phyloP scores from a whole-genome alignment of 2,113 vertebrate genomes.

The Tragelaphus buxtoni region DNA sequence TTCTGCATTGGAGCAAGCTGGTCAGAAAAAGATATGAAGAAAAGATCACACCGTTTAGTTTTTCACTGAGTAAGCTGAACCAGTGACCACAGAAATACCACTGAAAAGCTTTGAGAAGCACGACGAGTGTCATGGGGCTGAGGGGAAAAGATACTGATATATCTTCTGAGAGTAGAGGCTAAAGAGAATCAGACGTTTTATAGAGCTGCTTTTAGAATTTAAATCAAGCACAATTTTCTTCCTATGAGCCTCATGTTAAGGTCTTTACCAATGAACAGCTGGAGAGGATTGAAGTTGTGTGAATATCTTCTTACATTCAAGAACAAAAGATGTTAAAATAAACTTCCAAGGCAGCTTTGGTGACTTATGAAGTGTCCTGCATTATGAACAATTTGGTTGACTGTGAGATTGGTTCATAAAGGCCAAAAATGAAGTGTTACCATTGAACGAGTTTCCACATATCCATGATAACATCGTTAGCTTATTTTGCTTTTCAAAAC shows the following conservation, averaged over 20 bases:
- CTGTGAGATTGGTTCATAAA: neutral
- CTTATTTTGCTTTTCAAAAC: constrained; percentile 7
- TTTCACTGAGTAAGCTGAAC: neutral
- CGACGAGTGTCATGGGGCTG: neutral
- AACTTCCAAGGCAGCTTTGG: constrained; percentile 26
- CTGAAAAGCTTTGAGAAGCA: neutral
- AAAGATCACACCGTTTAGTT: neutral
- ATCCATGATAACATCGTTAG: constrained; percentile 23
- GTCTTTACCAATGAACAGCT: constrained; percentile 43
- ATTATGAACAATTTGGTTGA: neutral
- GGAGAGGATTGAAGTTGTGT: constrained; percentile 41
- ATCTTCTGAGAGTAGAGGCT: neutral
- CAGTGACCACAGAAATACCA: neutral
- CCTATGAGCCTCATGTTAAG: neutral
- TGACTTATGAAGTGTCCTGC: constrained; percentile 48
- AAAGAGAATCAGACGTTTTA: neutral
- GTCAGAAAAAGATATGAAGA: neutral
- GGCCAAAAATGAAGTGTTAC: constrained; percentile 50
- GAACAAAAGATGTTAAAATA: constrained; percentile 51
- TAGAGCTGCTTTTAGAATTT: neutral
- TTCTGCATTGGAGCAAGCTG: neutral
- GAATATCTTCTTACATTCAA: constrained; percentile 36
- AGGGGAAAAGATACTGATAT: neutral
- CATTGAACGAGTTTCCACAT: constrained; percentile 25
- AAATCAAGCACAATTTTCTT: neutral